A percentile compares a stretch with the other conserved stretches of the same genome.
Evolutionary conservation across 2,797 vertebrate genomes (phyloP).

Genomic region (Tenualosa ilisha): DNA sequence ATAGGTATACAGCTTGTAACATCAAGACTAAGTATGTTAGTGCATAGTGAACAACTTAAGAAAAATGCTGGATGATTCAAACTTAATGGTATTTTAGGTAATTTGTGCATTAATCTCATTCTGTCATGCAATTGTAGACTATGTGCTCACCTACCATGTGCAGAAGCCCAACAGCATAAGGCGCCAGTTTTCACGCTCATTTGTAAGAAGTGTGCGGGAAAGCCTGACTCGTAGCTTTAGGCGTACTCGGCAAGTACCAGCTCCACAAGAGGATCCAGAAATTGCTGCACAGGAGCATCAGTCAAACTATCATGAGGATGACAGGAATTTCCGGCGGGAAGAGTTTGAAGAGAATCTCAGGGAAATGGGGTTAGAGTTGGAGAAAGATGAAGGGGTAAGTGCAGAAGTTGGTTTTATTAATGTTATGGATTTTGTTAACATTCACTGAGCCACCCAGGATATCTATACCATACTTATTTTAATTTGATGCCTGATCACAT

Average conservation of each 20-base stretch:
- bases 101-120: too few species aligned
- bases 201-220: slow-evolving; percentile 62
- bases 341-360: slow-evolving; percentile 91
- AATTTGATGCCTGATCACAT: background rate
- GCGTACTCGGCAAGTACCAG: slow-evolving; percentile 67
- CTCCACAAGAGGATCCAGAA: slow-evolving; percentile 75
- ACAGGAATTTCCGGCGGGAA: slow-evolving; percentile 82
- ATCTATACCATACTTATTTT: background rate
- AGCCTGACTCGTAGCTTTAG: slow-evolving; percentile 68
- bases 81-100: too few species aligned
- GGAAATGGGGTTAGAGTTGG: slow-evolving; percentile 91
- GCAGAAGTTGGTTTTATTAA: background rate
- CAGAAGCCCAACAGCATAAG: slow-evolving; percentile 72
- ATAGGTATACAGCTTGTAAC: too few species aligned
- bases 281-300: slow-evolving; percentile 69
- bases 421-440: background rate
- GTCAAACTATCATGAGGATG: slow-evolving; percentile 83
- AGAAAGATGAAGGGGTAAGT: slow-evolving; percentile 86
- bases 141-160: slow-evolving; percentile 88
- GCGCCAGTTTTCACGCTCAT: slow-evolving; percentile 63
- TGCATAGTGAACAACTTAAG: too few species aligned
- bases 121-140: slow-evolving; percentile 67
- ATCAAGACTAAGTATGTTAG: too few species aligned
- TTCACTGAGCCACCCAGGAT: background rate
- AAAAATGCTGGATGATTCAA: too few species aligned